Conservation (phyloP, 2,888 invertebrate genomes). For the Graphium colonna region DNA sequence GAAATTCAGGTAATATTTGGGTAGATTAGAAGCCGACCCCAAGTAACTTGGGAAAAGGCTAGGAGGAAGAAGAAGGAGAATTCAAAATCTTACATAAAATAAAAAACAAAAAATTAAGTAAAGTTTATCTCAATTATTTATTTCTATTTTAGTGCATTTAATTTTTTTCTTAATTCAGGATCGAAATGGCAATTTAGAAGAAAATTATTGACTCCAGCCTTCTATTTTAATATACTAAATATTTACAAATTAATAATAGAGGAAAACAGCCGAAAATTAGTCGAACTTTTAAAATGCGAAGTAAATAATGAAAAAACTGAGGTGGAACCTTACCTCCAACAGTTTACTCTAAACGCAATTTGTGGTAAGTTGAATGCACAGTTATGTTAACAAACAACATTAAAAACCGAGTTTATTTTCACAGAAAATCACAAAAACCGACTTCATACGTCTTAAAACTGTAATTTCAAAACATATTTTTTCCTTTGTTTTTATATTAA, state of each 20-base stretch:
- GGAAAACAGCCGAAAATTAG: constrained; percentile 62
- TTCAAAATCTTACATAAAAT: no score
- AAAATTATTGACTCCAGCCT: constrained; percentile 82
- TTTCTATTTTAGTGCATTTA: neutral
- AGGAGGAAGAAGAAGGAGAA: no score
- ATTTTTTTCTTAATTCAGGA: constrained; percentile 47
- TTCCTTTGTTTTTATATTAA: no score
- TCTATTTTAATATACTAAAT: constrained; percentile 82
- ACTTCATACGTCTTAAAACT: no score
- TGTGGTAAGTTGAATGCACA: constrained; percentile 77
- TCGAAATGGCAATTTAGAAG: constrained; percentile 81
- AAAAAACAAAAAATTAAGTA: neutral
- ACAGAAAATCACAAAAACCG: no score
- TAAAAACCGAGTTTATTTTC: no score
- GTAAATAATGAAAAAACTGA: constrained; percentile 52
- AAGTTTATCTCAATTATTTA: neutral
- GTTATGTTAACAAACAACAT: no score
- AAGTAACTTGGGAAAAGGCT: no score
- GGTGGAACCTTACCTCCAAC: constrained; percentile 76
- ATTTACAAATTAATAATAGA: constrained; percentile 58
- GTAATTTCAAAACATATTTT: no score
- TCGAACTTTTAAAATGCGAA: constrained; percentile 44
- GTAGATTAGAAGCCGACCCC: no score
- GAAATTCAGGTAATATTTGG: no score
- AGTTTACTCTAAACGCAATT: constrained; percentile 80